Evolutionary conservation across 2,113 vertebrate genomes (phyloP).

Genomic region (Arizona elegans): DNA sequence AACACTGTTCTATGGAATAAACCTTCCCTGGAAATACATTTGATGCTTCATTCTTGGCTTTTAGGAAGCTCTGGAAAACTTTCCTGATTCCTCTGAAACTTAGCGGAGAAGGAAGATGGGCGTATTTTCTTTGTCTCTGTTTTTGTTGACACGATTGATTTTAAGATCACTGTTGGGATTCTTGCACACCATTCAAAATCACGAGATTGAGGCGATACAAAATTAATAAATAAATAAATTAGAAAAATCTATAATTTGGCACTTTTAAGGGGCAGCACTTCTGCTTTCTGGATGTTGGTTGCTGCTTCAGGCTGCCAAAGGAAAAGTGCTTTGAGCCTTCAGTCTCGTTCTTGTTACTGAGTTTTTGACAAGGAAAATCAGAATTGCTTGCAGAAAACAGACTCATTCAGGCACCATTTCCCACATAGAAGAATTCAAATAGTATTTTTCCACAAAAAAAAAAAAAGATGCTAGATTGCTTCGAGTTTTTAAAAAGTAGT

Average conservation of each 20-base stretch:
- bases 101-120: neutral
- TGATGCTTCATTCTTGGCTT: neutral
- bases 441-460: too few species aligned
- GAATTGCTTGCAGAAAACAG: too few species aligned
- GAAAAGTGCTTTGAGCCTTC: neutral
- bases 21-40: neutral
- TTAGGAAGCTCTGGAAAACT: neutral
- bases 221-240: neutral
- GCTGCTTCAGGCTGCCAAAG: neutral
- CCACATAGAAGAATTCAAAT: neutral
- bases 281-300: too few species aligned
- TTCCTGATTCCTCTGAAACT: neutral
- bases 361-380: too few species aligned
- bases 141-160: neutral
- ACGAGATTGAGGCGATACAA: neutral
- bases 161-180: neutral
- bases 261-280: neutral
- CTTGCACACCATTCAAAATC: neutral
- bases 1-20: neutral
- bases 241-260: neutral
- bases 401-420: too few species aligned
- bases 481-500: neutral
- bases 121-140: neutral
- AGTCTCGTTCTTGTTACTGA: neutral
- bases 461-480: neutral